Conservation (phyloP, 2,113 vertebrate species). For the Mastomys natalensis region DNA sequence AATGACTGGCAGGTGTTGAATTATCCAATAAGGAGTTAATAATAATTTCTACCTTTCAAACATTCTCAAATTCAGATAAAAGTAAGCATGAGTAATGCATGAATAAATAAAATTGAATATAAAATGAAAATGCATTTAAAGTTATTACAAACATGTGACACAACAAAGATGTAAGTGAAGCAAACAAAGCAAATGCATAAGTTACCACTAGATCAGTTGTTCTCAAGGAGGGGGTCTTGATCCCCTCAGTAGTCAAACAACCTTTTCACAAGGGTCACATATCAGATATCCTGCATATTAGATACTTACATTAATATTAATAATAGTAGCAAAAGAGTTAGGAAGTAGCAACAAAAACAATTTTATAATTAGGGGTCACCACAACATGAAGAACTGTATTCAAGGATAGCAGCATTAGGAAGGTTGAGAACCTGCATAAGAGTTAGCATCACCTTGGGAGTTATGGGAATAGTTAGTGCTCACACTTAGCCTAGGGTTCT, state of each 20-base stretch:
- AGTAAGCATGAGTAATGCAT: not conserved
- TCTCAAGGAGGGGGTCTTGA: not conserved
- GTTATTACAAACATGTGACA: not conserved
- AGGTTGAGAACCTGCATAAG: not conserved
- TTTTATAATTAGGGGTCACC: not conserved
- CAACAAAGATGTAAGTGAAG: not conserved
- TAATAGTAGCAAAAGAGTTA: not conserved
- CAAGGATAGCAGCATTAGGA: not conserved
- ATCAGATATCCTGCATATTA: not conserved
- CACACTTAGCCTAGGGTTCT: not conserved
- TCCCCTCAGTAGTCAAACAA: accelerated
- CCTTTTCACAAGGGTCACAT: not conserved
- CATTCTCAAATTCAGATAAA: not conserved
- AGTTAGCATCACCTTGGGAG: not conserved
- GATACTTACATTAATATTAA: not conserved
- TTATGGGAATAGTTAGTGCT: not conserved
- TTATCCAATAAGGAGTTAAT: not conserved
- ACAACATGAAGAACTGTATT: not conserved
- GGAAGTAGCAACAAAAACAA: not conserved
- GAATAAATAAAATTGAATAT: not conserved
- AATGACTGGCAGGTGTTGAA: not conserved
- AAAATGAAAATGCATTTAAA: not conserved
- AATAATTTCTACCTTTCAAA: not conserved
- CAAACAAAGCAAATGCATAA: not conserved
- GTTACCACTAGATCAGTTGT: not conserved